These are phyloP conservation scores for Conomelus anceps DNA, from an alignment of 2,888 invertebrate genomes.

Conservation along the genomic window DNA sequence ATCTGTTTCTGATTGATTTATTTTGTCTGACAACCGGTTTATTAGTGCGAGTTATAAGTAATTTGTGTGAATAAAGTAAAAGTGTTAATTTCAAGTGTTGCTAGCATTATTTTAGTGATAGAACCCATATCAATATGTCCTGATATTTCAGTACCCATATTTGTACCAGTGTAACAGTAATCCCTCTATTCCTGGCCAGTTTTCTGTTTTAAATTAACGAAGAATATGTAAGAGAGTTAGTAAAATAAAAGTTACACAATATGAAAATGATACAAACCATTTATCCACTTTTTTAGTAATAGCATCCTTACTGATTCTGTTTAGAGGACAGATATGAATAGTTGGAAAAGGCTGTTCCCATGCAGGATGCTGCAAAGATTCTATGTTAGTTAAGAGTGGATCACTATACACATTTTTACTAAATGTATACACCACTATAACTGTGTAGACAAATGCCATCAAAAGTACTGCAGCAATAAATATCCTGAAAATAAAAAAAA, in stretches of 20 bases:
- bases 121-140: too few species aligned
- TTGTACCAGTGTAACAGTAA: neutral
- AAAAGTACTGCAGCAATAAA: neutral
- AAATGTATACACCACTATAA: neutral
- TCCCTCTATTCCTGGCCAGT: neutral
- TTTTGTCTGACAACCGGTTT: too few species aligned
- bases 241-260: too few species aligned
- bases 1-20: too few species aligned
- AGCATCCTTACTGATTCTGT: neutral
- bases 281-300: neutral
- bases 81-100: too few species aligned
- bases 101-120: too few species aligned
- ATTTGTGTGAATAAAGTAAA: too few species aligned
- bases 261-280: neutral
- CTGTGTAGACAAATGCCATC: neutral
- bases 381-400: neutral
- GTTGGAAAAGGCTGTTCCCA: neutral
- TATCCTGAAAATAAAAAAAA: neutral
- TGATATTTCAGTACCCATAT: too few species aligned
- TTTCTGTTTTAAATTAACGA: too few species aligned
- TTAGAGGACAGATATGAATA: neutral
- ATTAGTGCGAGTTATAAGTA: too few species aligned
- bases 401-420: neutral
- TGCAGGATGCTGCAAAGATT: neutral
- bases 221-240: neutral